Percentiles rank a stretch among this genome's conserved stretches.
phyloP scores from a whole-genome alignment of 2,888 invertebrate species.

The Chymomyza caudatula region DNA sequence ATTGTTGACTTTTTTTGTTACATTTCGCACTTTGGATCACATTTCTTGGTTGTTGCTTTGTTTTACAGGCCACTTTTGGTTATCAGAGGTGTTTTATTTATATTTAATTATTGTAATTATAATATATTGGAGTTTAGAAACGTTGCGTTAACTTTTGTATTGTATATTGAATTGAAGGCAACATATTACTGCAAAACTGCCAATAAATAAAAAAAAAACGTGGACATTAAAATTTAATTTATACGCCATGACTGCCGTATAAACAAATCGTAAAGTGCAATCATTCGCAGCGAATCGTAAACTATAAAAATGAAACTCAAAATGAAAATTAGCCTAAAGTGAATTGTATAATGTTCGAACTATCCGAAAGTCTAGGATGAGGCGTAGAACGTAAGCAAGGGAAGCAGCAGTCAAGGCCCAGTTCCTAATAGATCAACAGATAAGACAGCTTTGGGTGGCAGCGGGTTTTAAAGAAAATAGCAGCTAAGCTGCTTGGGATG shows the following conservation, averaged over 20 bases:
- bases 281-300: conserved; percentile 54
- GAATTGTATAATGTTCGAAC: no score
- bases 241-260: background rate
- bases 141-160: conserved; percentile 64
- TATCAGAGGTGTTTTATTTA: conserved; percentile 30
- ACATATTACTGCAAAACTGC: conserved; percentile 47
- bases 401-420: background rate
- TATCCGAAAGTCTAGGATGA: background rate
- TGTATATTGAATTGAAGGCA: conserved; percentile 51
- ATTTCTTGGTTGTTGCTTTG: conserved; percentile 53
- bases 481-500: no score
- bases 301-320: conserved; percentile 24
- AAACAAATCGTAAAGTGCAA: conserved; percentile 31
- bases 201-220: background rate
- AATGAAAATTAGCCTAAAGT: background rate
- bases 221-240: background rate
- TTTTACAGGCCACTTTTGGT: conserved; percentile 68
- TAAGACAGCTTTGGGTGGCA: background rate
- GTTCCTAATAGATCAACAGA: conserved; percentile 1
- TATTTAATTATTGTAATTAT: conserved; percentile 7
- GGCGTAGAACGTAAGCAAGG: background rate
- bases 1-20: conserved; percentile 50
- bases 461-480: no score
- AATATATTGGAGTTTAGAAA: conserved; percentile 47
- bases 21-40: conserved; percentile 67